Percentiles rank a stretch among this genome's conserved stretches.
These are phyloP conservation scores for Ennomos fuscantarius DNA, from an alignment of 2,888 invertebrate genomes.

Conservation along the genomic window DNA sequence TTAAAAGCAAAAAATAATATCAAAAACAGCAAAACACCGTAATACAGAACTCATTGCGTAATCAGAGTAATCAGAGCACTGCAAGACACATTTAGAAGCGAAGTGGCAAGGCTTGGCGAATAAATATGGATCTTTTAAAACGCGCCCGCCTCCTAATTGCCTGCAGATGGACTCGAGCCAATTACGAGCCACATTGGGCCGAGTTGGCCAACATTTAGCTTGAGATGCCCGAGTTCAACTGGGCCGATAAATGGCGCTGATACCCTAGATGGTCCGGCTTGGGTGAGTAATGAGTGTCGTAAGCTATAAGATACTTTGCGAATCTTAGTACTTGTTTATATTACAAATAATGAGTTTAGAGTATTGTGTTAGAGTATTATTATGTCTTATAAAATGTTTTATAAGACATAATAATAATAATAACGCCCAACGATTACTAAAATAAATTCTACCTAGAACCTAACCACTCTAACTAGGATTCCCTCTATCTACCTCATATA, in stretches of 20 bases:
- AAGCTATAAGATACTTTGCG: conserved; percentile 35
- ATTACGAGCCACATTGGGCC: conserved; percentile 56
- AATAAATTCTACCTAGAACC: no score
- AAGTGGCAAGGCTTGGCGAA: conserved; percentile 47
- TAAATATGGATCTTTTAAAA: conserved; percentile 82
- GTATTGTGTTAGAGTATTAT: no score
- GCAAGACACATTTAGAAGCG: conserved; percentile 52
- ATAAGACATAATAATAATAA: no score
- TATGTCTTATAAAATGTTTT: no score
- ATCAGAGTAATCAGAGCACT: conserved; percentile 57
- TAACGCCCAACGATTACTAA: no score
- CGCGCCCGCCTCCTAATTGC: conserved; percentile 76
- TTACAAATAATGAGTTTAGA: background rate
- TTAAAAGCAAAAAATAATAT: conserved; percentile 5
- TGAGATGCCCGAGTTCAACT: conserved; percentile 56
- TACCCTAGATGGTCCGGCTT: conserved; percentile 54
- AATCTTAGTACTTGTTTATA: conserved; percentile 10
- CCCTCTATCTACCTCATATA: no score
- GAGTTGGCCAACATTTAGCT: conserved; percentile 60
- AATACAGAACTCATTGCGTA: conserved; percentile 41
- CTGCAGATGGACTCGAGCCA: conserved; percentile 80
- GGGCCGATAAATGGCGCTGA: conserved; percentile 68
- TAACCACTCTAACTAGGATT: no score
- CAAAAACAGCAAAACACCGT: conserved; percentile 21
- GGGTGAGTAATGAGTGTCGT: conserved; percentile 57